Conservation (phyloP, 2,797 vertebrate genomes). For the Rhadinocentrus ornatus region DNA sequence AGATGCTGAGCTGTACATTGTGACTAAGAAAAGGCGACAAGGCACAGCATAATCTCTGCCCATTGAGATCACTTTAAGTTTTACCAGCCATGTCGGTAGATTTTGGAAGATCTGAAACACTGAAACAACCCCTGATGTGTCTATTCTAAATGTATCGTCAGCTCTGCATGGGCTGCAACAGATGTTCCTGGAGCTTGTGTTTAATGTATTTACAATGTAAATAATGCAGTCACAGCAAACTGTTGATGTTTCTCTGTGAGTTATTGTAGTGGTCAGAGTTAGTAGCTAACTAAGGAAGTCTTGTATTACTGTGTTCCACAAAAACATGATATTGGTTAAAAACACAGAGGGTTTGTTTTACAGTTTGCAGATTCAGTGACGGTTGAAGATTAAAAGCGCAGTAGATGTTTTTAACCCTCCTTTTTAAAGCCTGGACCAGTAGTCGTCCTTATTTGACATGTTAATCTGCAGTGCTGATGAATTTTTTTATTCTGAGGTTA, state of each 20-base stretch:
- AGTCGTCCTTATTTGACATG: constrained; percentile 49
- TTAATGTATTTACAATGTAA: constrained; percentile 8
- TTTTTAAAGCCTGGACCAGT: constrained; percentile 9
- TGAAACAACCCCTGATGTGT: background rate
- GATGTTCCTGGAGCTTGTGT: background rate
- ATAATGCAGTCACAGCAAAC: background rate
- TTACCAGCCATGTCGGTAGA: background rate
- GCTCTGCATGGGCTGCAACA: background rate
- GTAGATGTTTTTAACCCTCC: background rate
- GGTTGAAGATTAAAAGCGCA: background rate
- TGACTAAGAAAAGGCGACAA: constrained; percentile 27
- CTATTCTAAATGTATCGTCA: background rate
- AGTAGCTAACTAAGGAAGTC: background rate
- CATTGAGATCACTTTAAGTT: constrained; percentile 9
- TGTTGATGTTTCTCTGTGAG: background rate
- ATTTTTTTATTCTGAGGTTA: constrained; percentile 37
- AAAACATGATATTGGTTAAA: constrained; percentile 18
- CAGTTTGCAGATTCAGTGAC: constrained; percentile 27
- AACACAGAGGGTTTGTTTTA: constrained; percentile 20
- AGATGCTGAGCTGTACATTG: constrained; percentile 6
- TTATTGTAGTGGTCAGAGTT: constrained; percentile 12
- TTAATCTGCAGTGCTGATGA: constrained; percentile 42
- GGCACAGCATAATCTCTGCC: constrained; percentile 15
- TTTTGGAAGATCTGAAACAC: constrained; percentile 2
- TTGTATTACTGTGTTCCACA: constrained; percentile 4